These are phyloP conservation scores for Arbacia lixula DNA, from an alignment of 53 echinoderm and acorn worm genomes.

Conservation along the genomic window DNA sequence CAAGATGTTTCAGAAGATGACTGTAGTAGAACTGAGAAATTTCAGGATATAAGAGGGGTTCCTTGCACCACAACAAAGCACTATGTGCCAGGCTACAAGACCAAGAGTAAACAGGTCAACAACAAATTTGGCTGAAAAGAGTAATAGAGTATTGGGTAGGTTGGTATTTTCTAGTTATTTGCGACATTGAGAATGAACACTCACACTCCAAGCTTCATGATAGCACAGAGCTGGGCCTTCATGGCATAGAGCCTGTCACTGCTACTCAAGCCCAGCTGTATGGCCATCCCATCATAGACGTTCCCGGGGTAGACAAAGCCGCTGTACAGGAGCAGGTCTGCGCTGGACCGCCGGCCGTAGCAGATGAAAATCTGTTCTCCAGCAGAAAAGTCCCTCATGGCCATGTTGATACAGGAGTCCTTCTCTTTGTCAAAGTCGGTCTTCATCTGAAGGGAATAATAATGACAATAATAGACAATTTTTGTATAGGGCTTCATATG, in stretches of 20 bases:
- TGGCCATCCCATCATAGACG: conserved; percentile 73
- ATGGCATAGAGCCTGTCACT: conserved; percentile 90
- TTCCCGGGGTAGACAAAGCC: conserved; percentile 92
- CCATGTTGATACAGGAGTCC: conserved; percentile 75
- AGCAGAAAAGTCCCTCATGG: conserved; percentile 61
- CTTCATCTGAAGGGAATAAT: conserved; percentile 49
- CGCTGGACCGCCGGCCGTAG: conserved; percentile 86
- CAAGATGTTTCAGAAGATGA: no score
- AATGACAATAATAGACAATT: no score
- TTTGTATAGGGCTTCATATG: no score
- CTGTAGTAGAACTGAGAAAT: no score
- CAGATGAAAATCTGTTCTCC: conserved; percentile 87
- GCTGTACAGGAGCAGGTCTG: conserved; percentile 84
- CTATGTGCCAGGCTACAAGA: no score
- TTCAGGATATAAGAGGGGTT: no score
- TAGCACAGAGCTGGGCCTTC: conserved; percentile 84
- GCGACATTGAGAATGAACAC: conserved; percentile 20
- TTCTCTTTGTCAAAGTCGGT: conserved; percentile 81
- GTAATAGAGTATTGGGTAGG: no score
- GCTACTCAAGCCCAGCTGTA: conserved; percentile 92
- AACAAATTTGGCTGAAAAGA: no score
- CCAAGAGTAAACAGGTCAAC: no score
- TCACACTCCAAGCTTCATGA: conserved; percentile 76
- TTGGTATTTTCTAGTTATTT: no score
- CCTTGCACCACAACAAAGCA: no score